These are phyloP conservation scores for Brachymystax lenok DNA, from an alignment of 2,797 vertebrate species.

Conservation along the genomic window DNA sequence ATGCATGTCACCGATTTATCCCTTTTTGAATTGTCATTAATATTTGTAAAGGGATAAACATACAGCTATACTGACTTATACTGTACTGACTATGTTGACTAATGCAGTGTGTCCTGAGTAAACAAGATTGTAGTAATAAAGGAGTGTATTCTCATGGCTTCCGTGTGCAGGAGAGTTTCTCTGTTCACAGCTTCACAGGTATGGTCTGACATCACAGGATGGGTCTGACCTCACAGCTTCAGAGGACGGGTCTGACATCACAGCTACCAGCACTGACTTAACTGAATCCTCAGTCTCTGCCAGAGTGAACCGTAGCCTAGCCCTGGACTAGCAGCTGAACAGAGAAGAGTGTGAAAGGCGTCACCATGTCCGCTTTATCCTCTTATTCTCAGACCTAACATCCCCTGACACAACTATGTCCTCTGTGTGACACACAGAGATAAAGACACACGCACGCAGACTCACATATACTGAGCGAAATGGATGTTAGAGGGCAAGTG, in stretches of 20 bases:
- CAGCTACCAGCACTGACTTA: background rate
- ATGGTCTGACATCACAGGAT: background rate
- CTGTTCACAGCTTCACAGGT: background rate
- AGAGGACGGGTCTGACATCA: background rate
- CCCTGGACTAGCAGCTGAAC: too few relatives aligned
- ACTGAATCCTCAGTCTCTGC: background rate
- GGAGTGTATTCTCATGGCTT: background rate
- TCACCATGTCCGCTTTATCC: background rate
- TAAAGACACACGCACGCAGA: background rate
- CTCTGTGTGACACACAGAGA: background rate
- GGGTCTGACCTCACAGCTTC: too few relatives aligned
- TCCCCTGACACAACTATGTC: background rate
- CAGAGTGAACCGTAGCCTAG: background rate
- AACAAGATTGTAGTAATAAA: background rate
- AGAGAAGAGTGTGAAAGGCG: background rate
- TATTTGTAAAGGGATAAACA: slow-evolving; percentile 37
- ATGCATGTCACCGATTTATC: background rate
- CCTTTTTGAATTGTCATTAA: slow-evolving; percentile 22
- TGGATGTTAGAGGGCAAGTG: background rate
- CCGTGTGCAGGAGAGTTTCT: background rate
- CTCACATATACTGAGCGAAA: background rate
- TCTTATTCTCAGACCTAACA: background rate
- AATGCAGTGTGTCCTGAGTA: background rate
- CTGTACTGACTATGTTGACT: slow-evolving; percentile 18
- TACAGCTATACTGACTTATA: slow-evolving; percentile 10